These are phyloP conservation scores for Cerastis leucographa DNA, from an alignment of 2,888 invertebrate species.

Conservation along the genomic window DNA sequence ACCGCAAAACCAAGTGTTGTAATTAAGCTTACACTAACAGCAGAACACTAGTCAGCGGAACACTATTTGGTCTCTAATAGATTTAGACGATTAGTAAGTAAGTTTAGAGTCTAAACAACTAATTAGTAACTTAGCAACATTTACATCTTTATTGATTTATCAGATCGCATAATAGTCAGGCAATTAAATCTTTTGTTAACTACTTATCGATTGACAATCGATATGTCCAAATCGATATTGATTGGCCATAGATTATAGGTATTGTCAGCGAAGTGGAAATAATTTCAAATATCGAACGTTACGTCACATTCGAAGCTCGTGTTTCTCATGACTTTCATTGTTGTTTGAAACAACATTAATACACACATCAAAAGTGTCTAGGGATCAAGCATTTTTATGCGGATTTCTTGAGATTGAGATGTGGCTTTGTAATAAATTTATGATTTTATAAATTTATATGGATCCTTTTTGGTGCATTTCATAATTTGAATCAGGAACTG, in stretches of 20 bases:
- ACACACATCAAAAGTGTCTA: no score
- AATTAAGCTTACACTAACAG: conserved; percentile 26
- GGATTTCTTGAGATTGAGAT: no score
- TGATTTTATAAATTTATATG: no score
- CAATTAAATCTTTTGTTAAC: conserved; percentile 37
- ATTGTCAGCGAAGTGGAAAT: conserved; percentile 22
- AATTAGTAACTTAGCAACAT: no score
- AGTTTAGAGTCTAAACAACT: background rate
- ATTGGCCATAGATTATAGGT: conserved; percentile 39
- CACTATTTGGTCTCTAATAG: conserved; percentile 2
- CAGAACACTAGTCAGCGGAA: background rate
- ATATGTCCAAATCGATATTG: conserved; percentile 26
- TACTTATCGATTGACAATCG: conserved; percentile 37
- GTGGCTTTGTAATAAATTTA: no score
- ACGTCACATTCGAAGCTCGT: conserved; percentile 48
- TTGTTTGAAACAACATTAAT: conserved; percentile 54
- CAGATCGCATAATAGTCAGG: conserved; percentile 15
- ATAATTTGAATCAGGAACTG: no score
- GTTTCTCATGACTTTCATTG: conserved; percentile 52
- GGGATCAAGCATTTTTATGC: no score
- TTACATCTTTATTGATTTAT: conserved; percentile 8
- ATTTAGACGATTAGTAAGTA: conserved; percentile 1
- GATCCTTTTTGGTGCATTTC: no score
- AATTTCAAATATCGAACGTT: conserved; percentile 51
- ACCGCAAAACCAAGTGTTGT: conserved; percentile 31